A percentile compares a stretch with the other conserved stretches of the same genome.
Conservation (phyloP, 2,888 invertebrate genomes). For the Perizoma affinitatum region DNA sequence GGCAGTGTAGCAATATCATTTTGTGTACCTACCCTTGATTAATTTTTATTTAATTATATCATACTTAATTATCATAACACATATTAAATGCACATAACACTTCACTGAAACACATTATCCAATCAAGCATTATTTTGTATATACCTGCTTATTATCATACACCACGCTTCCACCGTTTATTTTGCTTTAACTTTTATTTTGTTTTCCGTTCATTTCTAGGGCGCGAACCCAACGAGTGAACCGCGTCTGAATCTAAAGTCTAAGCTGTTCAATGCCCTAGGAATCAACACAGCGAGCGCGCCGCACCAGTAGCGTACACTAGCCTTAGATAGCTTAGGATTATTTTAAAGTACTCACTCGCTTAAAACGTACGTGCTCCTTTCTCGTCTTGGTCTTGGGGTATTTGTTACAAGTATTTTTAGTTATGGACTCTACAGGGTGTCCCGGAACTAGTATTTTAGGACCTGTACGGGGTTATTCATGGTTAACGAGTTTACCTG, state of each 20-base stretch:
- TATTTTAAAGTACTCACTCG: constrained; percentile 48
- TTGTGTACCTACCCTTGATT: not conserved
- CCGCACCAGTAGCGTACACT: constrained; percentile 73
- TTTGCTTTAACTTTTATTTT: constrained; percentile 69
- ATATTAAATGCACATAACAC: not conserved
- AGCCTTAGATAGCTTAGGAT: constrained; percentile 32
- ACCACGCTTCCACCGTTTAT: constrained; percentile 43
- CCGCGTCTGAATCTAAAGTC: constrained; percentile 91
- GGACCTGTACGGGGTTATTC: no score
- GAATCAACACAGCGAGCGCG: constrained; percentile 87
- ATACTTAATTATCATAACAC: not conserved
- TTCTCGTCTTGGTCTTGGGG: constrained; percentile 31
- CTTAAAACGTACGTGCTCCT: constrained; percentile 48
- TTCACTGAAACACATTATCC: not conserved
- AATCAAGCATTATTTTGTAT: constrained; percentile 22
- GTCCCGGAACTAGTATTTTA: no score
- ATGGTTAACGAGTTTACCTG: no score
- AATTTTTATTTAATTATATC: constrained; percentile 1
- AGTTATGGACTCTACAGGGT: no score
- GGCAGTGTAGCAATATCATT: constrained; percentile 13
- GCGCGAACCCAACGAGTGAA: constrained; percentile 87
- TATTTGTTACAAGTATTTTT: constrained; percentile 1
- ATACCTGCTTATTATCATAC: constrained; percentile 22
- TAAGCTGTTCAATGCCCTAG: constrained; percentile 93
- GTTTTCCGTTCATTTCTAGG: constrained; percentile 83